Percentiles rank a stretch among this genome's conserved stretches.
Conservation (phyloP, 2,888 invertebrate species). For the Spilosoma lubricipeda region DNA sequence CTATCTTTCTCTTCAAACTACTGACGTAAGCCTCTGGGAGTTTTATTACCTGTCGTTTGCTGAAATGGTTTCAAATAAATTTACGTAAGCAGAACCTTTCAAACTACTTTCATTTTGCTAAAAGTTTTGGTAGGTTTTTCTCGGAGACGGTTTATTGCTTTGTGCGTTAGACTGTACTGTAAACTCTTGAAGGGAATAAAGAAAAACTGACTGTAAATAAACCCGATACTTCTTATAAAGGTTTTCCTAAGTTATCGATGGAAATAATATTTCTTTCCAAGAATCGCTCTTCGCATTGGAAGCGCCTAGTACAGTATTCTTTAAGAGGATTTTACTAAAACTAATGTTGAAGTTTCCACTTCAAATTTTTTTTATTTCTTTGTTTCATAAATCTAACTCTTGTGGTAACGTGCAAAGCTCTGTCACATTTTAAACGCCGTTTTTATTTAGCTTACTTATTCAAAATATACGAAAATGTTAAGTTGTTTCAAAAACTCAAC, state of each 20-base stretch:
- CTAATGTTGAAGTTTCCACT: background rate
- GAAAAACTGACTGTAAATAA: background rate
- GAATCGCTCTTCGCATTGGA: background rate
- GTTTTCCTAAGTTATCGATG: background rate
- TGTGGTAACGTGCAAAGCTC: background rate
- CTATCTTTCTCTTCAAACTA: slow-evolving; percentile 4
- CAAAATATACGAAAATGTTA: too few species aligned
- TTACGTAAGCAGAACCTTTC: slow-evolving; percentile 3
- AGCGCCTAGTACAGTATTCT: background rate
- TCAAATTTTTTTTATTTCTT: too few species aligned
- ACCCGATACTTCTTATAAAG: background rate
- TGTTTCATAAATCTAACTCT: too few species aligned
- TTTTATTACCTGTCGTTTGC: slow-evolving; percentile 16
- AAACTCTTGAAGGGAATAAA: background rate
- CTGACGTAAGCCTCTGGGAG: slow-evolving; percentile 6
- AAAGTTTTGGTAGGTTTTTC: slow-evolving; percentile 2
- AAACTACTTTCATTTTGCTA: slow-evolving; percentile 8
- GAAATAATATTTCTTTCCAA: background rate
- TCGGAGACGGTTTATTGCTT: background rate
- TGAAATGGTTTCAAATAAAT: slow-evolving; percentile 15
- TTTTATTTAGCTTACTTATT: too few species aligned
- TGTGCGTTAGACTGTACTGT: background rate
- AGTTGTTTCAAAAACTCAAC: too few species aligned
- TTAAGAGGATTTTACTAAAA: background rate
- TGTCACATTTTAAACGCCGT: background rate